phyloP scores from a whole-genome alignment of 2,888 invertebrate genomes.

The Rotaria sp. region DNA sequence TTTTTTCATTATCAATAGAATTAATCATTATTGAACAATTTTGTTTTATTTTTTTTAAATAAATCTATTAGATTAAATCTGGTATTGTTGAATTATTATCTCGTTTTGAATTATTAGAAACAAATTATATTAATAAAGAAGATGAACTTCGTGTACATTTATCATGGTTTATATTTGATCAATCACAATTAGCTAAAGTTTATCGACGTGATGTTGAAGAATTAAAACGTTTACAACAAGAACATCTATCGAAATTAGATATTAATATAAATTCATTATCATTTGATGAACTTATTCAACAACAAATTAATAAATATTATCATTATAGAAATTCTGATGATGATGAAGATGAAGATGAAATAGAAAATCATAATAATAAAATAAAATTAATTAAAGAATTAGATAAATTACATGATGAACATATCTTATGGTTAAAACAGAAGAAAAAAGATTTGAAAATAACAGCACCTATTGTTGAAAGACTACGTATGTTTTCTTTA shows the following conservation, averaged over 20 bases:
- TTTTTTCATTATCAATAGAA: not conserved
- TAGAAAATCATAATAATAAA: not conserved
- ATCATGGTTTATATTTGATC: not conserved
- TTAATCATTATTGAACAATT: not conserved
- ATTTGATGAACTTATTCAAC: not conserved
- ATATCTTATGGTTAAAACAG: not conserved
- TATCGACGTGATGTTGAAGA: slow-evolving; percentile 1
- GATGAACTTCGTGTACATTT: not conserved
- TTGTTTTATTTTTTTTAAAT: not conserved
- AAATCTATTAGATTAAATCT: not conserved
- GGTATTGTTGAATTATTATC: not conserved
- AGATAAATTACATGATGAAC: not conserved
- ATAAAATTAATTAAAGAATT: not conserved
- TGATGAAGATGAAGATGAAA: not conserved
- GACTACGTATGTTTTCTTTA: not conserved
- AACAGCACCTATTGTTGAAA: not conserved
- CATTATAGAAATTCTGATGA: not conserved
- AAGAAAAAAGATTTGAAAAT: not conserved
- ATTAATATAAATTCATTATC: not conserved
- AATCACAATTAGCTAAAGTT: not conserved
- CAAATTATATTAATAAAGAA: not conserved
- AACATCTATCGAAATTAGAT: not conserved
- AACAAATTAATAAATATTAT: slow-evolving; percentile 15
- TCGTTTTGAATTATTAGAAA: not conserved
- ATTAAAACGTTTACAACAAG: not conserved